Evolutionary conservation across 2,888 invertebrate genomes (phyloP).

Genomic region (Lathronympha strigana): DNA sequence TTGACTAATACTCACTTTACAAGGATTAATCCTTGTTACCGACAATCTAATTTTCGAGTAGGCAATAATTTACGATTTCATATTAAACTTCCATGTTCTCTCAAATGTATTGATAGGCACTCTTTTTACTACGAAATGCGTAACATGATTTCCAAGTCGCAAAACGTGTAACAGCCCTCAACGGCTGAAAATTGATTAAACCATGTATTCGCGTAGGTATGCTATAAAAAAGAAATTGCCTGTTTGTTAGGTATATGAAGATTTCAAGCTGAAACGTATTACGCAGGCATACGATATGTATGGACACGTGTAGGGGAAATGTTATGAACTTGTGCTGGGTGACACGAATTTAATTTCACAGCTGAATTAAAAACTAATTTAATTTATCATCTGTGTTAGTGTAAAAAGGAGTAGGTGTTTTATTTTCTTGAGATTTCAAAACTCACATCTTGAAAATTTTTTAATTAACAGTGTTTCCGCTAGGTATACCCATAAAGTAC

Average conservation of each 20-base stretch:
- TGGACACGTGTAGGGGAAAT: conserved; percentile 24
- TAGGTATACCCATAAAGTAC: too few species aligned
- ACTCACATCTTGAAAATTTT: too few species aligned
- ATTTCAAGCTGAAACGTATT: conserved; percentile 7
- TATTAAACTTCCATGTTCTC: too few species aligned
- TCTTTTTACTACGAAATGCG: not conserved
- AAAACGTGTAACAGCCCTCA: conserved; percentile 5
- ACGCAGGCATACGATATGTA: not conserved
- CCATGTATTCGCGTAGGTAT: conserved; percentile 19
- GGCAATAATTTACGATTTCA: too few species aligned
- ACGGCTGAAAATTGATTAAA: conserved; percentile 36
- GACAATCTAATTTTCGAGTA: too few species aligned
- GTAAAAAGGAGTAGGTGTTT: too few species aligned
- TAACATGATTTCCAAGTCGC: not conserved
- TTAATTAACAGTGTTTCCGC: too few species aligned
- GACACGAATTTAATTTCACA: not conserved
- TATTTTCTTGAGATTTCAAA: too few species aligned
- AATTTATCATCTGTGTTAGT: too few species aligned
- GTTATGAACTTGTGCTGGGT: conserved; percentile 8
- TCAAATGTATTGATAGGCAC: too few species aligned
- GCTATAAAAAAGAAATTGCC: conserved; percentile 32
- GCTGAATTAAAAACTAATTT: not conserved
- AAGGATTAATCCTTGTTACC: too few species aligned
- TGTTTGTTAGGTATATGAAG: conserved; percentile 21
- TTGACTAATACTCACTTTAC: too few species aligned